Conservation (phyloP, 2,888 invertebrate genomes). For the Sphaerophoria rueppellii region DNA sequence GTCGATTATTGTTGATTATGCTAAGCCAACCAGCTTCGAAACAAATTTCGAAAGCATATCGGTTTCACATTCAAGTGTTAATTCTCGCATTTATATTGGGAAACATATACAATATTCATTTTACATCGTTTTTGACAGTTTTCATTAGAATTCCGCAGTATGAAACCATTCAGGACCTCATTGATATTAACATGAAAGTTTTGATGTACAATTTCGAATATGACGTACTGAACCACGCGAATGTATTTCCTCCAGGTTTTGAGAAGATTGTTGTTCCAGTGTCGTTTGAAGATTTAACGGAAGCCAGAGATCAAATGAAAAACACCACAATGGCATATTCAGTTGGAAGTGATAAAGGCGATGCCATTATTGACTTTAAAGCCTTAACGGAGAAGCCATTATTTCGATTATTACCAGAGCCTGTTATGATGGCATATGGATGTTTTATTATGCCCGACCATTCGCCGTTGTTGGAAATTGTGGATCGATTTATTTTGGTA, state of each 20-base stretch:
- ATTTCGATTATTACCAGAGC: background rate
- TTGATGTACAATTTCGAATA: conserved; percentile 23
- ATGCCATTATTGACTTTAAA: background rate
- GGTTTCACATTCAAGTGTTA: conserved; percentile 38
- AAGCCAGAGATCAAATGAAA: conserved; percentile 8
- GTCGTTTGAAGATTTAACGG: background rate
- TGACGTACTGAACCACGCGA: background rate
- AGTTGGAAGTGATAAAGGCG: conserved; percentile 3
- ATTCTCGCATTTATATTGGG: conserved; percentile 36
- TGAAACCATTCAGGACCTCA: conserved; percentile 40
- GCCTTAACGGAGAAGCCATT: background rate
- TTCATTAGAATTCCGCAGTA: conserved; percentile 32
- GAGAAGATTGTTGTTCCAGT: conserved; percentile 4
- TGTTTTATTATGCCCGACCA: background rate
- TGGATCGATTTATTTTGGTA: conserved; percentile 7
- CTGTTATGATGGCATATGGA: background rate
- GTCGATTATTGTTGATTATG: conserved; percentile 10
- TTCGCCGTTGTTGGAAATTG: conserved; percentile 25
- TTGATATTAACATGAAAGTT: conserved; percentile 27
- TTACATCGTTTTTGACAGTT: conserved; percentile 42
- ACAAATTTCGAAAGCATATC: conserved; percentile 7
- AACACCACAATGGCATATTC: conserved; percentile 28
- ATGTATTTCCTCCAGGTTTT: background rate
- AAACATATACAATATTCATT: conserved; percentile 32
- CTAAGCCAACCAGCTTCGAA: background rate